phyloP scores from a whole-genome alignment of 2,113 vertebrate species.

The Taxidea taxus region DNA sequence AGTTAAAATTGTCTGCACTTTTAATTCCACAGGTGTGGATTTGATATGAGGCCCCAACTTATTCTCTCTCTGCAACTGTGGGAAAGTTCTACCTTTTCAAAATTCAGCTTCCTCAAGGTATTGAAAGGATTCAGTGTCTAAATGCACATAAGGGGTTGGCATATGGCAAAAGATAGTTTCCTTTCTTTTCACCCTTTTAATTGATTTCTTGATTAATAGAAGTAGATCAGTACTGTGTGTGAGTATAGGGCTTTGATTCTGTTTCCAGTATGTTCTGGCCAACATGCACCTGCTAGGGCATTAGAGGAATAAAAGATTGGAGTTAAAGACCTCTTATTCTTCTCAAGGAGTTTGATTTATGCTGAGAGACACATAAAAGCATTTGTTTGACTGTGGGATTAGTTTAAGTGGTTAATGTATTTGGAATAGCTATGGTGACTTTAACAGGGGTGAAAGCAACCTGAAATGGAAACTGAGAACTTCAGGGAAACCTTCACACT shows the following conservation, averaged over 20 bases:
- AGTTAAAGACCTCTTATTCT: not conserved
- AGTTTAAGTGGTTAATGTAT: not conserved
- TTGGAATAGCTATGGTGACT: not conserved
- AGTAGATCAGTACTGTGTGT: not conserved
- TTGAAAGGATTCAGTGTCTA: not conserved
- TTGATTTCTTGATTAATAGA: not conserved
- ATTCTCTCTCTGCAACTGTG: not conserved
- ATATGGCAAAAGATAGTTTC: not conserved
- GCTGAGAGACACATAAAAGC: not conserved
- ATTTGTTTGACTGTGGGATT: not conserved
- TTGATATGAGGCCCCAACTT: not conserved
- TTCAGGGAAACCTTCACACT: not conserved
- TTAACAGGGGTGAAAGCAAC: not conserved
- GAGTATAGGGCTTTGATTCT: not conserved
- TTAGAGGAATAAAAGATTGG: not conserved
- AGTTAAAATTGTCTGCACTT: not conserved
- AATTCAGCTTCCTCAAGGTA: not conserved
- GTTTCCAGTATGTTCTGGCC: not conserved
- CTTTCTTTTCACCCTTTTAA: not conserved
- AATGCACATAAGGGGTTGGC: not conserved
- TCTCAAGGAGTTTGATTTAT: not conserved
- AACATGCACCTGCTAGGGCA: not conserved
- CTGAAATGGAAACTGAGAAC: not conserved
- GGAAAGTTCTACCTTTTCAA: not conserved
- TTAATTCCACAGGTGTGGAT: not conserved